phyloP scores from a whole-genome alignment of 2,797 vertebrate genomes.

The Florisuga fusca region DNA sequence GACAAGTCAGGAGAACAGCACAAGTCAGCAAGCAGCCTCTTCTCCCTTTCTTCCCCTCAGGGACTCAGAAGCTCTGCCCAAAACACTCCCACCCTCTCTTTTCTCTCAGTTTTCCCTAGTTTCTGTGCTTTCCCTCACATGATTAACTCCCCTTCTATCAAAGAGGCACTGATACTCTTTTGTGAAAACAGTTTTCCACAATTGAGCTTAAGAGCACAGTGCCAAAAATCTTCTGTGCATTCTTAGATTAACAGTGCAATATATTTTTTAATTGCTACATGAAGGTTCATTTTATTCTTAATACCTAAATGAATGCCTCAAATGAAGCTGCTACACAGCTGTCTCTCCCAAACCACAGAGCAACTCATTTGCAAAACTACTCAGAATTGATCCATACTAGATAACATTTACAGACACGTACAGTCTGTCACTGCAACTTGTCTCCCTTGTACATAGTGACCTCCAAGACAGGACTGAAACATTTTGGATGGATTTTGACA shows the following conservation, averaged over 20 bases:
- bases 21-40: not conserved
- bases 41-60: not conserved
- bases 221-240: not conserved
- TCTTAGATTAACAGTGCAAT: slow-evolving; percentile 21
- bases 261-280: not conserved
- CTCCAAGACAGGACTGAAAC: not conserved
- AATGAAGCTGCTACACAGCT: not conserved
- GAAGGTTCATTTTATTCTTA: not conserved
- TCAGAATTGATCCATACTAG: not conserved
- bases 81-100: not conserved
- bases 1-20: not conserved
- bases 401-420: not conserved
- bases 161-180: not conserved
- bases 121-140: not conserved
- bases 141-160: not conserved
- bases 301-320: not conserved
- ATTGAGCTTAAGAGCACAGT: not conserved
- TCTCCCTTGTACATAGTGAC: not conserved
- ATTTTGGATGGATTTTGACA: not conserved
- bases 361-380: not conserved
- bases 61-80: not conserved
- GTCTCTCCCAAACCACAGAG: slow-evolving; percentile 19
- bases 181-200: not conserved
- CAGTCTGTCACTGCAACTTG: not conserved
- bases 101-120: not conserved